A percentile compares a stretch with the other conserved stretches of the same genome.
Evolutionary conservation across 2,888 invertebrate species (phyloP).

Genomic region (Tenthredo distinguenda): DNA sequence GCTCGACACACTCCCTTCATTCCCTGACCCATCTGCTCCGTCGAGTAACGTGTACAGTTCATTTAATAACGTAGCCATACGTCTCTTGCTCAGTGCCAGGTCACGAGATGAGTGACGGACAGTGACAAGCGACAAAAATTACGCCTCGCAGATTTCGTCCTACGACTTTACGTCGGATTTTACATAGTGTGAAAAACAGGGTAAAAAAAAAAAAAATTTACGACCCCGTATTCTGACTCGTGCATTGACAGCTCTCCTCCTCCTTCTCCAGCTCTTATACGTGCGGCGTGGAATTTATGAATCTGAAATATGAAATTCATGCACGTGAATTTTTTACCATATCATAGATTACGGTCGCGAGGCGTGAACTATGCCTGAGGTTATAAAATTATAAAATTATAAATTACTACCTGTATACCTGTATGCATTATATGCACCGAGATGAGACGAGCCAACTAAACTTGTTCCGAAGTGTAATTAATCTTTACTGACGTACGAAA

Average conservation of each 20-base stretch:
- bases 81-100: not conserved
- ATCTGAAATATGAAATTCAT: conserved; percentile 7
- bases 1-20: conserved; percentile 22
- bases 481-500: conserved; percentile 24
- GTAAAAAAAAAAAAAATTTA: not conserved
- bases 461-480: conserved; percentile 23
- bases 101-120: conserved; percentile 2
- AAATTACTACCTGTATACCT: not conserved
- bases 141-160: not conserved
- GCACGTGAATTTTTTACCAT: not conserved
- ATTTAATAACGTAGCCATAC: conserved; percentile 3
- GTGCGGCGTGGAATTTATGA: not conserved
- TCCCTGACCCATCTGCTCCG: conserved; percentile 13
- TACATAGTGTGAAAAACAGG: not conserved
- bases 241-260: not conserved
- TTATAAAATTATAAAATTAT: conserved; percentile 23
- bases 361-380: conserved; percentile 19
- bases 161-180: not conserved
- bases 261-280: not conserved
- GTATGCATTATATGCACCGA: not conserved
- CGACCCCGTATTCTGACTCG: not conserved
- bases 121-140: conserved; percentile 36
- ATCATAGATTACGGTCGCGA: not conserved
- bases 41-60: not conserved
- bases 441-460: conserved; percentile 22